Evolutionary conservation across 2,888 invertebrate genomes (phyloP), one percentile per base, ranked within the genome.

Genomic region (Agapostemon virescens): DNA sequence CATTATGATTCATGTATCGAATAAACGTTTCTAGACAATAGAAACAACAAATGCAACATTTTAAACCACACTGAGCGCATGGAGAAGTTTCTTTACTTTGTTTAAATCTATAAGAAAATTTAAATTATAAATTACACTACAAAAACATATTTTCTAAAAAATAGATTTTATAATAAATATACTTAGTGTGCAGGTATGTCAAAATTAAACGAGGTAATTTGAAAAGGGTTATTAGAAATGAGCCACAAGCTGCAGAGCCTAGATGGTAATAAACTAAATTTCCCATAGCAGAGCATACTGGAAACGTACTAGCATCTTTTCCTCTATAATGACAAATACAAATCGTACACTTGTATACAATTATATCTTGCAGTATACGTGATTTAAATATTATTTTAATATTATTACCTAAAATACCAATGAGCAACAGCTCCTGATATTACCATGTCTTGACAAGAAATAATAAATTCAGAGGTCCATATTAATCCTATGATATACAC

Each of bases 171-270:
- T 17, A 61, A 66, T 64, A 72, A 77, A 94, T 96, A 95, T 95
- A 98, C 96, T 97, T 98, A 83, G 96, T 95, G 92, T 98, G 96
- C n/a, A 98, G 91, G 92, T 97, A 98, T 23, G 97, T 97, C 83
- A 99, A 93, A 85, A 98, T 95, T 1, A 98, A 94, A 68, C 99
- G 94, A 23, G 98, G 98, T 77, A 99, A 93, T 93, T 98, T 98
- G 90, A 98, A 97, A 69, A 98, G 93, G 0, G 98, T 98, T 81
- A 99, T 98, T 52, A 99, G 94, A 85, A 99, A 95, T 0, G 98
- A 98, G 2, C 99, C 99, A 89, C 98, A 97, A 0, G 98, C 99
- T 6, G 98, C 96, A 0, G 99, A 98, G 20, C 99, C 99, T 89
- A 98, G 93, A 93, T 99, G 98, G 91, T 98, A 99, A 90, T 96